Evolutionary conservation across 1,140 invertebrate species (phyloP).

Genomic region (Paraescarpia echinospica): DNA sequence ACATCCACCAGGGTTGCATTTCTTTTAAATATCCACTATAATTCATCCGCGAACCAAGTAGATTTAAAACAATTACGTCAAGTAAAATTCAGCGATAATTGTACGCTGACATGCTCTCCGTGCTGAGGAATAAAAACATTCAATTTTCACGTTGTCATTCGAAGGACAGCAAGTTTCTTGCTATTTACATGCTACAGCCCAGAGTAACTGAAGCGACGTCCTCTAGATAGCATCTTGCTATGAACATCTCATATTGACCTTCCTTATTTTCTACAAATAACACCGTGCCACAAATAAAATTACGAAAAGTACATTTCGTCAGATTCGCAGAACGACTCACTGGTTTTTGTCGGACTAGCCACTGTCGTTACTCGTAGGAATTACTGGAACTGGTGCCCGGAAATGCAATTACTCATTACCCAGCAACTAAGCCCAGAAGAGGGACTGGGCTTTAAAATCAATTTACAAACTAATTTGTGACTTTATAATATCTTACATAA

Average conservation of each 20-base stretch:
- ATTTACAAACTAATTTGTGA: constrained; percentile 6
- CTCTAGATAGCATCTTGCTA: too few species aligned
- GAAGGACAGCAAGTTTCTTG: not conserved
- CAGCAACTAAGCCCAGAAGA: not conserved
- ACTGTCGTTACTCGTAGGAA: not conserved
- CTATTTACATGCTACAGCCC: not conserved
- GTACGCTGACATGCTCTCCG: not conserved
- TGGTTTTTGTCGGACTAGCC: not conserved
- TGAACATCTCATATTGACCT: too few species aligned
- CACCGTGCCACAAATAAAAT: not conserved
- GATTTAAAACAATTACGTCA: not conserved
- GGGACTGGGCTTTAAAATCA: not conserved
- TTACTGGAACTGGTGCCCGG: not conserved
- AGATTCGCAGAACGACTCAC: not conserved
- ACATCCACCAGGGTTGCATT: not conserved
- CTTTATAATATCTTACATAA: not conserved
- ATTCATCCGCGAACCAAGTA: not conserved
- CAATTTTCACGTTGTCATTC: not conserved
- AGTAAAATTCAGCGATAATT: not conserved
- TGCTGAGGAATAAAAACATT: not conserved
- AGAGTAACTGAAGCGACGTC: too few species aligned
- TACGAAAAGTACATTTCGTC: not conserved
- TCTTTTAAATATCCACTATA: not conserved
- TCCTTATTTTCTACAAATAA: not conserved
- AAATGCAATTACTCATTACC: not conserved